Evolutionary conservation across 2,113 vertebrate genomes (phyloP).

Genomic region (Heloderma charlesbogerti): DNA sequence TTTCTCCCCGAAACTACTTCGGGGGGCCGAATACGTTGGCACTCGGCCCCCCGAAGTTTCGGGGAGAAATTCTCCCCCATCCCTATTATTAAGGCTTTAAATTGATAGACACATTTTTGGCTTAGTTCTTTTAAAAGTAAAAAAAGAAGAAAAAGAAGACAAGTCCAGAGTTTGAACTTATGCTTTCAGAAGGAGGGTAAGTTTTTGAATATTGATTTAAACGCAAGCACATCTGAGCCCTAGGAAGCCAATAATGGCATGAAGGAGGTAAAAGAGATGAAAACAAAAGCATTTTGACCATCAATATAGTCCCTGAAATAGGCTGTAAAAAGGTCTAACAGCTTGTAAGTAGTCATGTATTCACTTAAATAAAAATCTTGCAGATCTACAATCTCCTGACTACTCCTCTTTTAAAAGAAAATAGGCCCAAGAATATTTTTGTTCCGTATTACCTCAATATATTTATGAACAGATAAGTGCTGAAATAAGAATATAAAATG

Average conservation of each 20-base stretch:
- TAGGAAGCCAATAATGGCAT: slow-evolving; percentile 8
- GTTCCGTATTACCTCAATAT: neutral
- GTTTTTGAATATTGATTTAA: slow-evolving; percentile 12
- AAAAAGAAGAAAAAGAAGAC: too few relatives aligned
- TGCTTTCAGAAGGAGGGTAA: neutral
- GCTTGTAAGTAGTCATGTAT: neutral
- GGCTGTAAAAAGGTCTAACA: neutral
- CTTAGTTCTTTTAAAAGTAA: neutral
- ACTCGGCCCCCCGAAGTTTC: too few relatives aligned
- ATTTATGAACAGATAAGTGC: neutral
- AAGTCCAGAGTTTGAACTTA: neutral
- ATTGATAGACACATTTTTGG: neutral
- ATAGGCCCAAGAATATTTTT: neutral
- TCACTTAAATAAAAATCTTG: neutral
- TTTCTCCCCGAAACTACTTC: too few relatives aligned
- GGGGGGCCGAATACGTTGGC: too few relatives aligned
- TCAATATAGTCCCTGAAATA: neutral
- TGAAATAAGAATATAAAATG: neutral
- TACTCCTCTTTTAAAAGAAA: neutral
- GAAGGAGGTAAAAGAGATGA: slow-evolving; percentile 22
- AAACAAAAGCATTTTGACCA: slow-evolving; percentile 9
- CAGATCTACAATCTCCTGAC: neutral
- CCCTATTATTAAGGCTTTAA: neutral
- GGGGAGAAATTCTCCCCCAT: too few relatives aligned
- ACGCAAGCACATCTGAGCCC: neutral